Base-by-base conservation (phyloP, 2,888 invertebrate species). In the Zaprionus obscuricornis region DNA sequence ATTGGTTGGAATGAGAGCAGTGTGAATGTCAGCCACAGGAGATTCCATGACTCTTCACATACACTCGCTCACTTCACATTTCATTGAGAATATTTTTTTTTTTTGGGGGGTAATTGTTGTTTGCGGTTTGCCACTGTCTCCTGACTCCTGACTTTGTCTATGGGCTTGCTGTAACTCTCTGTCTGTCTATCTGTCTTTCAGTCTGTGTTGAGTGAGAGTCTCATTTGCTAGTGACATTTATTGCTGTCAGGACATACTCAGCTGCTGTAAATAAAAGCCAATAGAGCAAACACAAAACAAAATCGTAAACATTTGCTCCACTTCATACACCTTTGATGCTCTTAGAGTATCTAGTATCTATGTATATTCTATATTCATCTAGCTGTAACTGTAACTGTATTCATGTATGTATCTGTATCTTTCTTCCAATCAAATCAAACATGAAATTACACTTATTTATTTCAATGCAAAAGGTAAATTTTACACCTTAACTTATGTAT, bases 1-100 rank as follows among this genome's bases (percentile, higher is more conserved):
- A 6, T 26, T 39, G 29, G 43, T 11, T 20, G 43, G 27, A 2
- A 24, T 29, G 13, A 8, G 22, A 10, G 1, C 16, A 10, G 14
- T 16, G 39, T 11, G 24, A 49, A 63, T 66, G 84, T 70, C 84
- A 73, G 43, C 8, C 31, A 37, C 72, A 75, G 67, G 37, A 42
- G 20, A 18, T 39, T 7, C 7, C 7, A 4, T 62, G 27, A 11
- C 26, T 14, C 17, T 29, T 16, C 24, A 29, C 29, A 31, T 37
- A 49, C 36, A 31, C 36, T 22, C 29, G 10, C 14, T 13, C 18
- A 14, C 14, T 24, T 16, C 10, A 27, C 3, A 49, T 47, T 68
- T 68, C 58, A 64, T 69, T 58, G 50, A 56, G 45, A 52, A 51
- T 49, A 63, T 55, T 42, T 58, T 63, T 43, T 10, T 20, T 7